These are phyloP conservation scores for Cardiocondyla obscurior DNA, from an alignment of 1,140 invertebrate genomes.

Conservation along the genomic window DNA sequence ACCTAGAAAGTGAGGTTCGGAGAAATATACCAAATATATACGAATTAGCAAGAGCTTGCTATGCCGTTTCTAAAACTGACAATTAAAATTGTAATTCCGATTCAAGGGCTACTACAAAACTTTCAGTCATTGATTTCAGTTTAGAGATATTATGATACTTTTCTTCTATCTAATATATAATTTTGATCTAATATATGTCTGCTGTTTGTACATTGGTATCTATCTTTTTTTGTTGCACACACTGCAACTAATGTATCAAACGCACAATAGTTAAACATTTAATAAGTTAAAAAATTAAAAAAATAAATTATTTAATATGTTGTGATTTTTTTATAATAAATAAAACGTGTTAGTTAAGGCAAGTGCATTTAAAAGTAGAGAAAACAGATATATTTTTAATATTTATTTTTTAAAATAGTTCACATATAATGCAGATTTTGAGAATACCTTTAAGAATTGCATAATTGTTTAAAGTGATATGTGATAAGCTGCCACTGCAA, in stretches of 20 bases:
- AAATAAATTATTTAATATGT: background rate
- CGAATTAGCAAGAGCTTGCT: conserved; percentile 77
- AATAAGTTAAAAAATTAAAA: background rate
- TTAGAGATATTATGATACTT: conserved; percentile 38
- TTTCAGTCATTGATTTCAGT: background rate
- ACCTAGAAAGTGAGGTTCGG: conserved; percentile 77
- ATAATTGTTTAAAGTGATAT: conserved; percentile 67
- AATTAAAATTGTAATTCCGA: background rate
- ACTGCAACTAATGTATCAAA: background rate
- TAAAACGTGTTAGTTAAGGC: background rate
- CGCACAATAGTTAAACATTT: background rate
- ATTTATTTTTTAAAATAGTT: conserved; percentile 68
- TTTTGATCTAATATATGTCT: conserved; percentile 8
- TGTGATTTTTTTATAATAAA: background rate
- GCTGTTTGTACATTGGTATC: background rate
- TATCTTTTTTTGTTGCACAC: conserved; percentile 7
- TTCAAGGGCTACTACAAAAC: background rate
- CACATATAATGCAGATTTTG: conserved; percentile 53
- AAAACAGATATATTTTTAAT: conserved; percentile 41
- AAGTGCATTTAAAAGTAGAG: background rate
- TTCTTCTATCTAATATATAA: conserved; percentile 22
- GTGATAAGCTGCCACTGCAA: conserved; percentile 74
- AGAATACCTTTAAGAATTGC: conserved; percentile 64
- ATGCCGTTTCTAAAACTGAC: background rate
- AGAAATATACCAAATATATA: conserved; percentile 78